Evolutionary conservation across 92 coral and sea anemone genomes (phyloP), one percentile per base, ranked within the genome.

Genomic region (Zoanthus sansibaricus): DNA sequence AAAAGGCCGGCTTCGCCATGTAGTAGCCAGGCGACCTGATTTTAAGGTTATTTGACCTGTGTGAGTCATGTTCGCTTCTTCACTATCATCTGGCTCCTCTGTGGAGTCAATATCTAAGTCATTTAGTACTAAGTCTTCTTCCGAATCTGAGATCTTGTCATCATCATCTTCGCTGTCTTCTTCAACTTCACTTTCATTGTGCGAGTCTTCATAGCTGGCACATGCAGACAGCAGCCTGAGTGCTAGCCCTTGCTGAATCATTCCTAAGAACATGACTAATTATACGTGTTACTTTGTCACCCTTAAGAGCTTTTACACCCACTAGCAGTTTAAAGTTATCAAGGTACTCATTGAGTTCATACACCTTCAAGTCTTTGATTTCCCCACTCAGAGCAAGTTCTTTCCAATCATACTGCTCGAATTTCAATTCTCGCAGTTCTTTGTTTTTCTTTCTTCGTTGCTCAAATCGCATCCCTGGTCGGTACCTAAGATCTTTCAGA

Each of bases 301-400:
- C 58, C 52, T 83, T 83, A 4, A 30, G 51, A 13, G 76, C 87
- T 70, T 83, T 83, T 75, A 83, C 42, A 9, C 77, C 87, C 58
- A 54, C 9, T 3, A 83, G 87, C 48, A 71, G 87, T 9, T 42
- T 3, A 44, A 45, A 67, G 10, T 20, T 70, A 18, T 83, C 76
- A 64, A 83, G 76, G 17, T 83, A 83, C 77, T 83, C 70, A 20
- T 83, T 83, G 30, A 67, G 87, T 70, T 83, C 87, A 66, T 69
- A 69, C 13, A 83, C 87, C 33, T 83, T 83, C 15, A 83, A 42
- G n/a, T 33, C 33, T 56, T 69, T 82, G 16, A 82, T 44, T 80
- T 80, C 46, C 7, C 86, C 86, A 64, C 46, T n/a, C 37, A 69
- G 87, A 25, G 17, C 87, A 69, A 82, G 31, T 66, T 1, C 77